Evolutionary conservation across 1,140 invertebrate genomes (phyloP).

Genomic region (Octopus sinensis): DNA sequence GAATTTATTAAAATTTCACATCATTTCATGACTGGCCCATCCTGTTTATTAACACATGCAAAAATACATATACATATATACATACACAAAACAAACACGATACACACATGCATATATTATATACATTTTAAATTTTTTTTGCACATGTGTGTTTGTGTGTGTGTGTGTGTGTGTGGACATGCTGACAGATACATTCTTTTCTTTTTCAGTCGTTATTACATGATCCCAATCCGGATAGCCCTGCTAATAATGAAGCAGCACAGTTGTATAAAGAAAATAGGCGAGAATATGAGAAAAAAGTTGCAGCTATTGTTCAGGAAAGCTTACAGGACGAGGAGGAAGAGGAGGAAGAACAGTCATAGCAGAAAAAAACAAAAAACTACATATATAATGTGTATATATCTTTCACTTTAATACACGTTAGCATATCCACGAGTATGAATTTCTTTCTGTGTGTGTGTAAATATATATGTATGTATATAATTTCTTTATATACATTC

Average conservation of each 20-base stretch:
- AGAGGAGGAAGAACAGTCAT: slow-evolving; percentile 39
- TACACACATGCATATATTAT: too few relatives aligned
- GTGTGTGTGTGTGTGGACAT: background rate
- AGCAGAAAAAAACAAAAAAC: background rate
- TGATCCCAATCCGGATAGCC: slow-evolving; percentile 59
- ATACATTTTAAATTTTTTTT: too few relatives aligned
- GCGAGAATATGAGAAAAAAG: slow-evolving; percentile 59
- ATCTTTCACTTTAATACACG: background rate
- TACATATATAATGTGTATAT: slow-evolving; percentile 8
- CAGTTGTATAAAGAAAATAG: slow-evolving; percentile 58
- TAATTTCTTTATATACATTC: too few relatives aligned
- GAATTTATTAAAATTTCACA: too few relatives aligned
- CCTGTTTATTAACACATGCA: too few relatives aligned
- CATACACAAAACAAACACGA: too few relatives aligned
- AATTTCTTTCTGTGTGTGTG: too few relatives aligned
- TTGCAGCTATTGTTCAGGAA: slow-evolving; percentile 52
- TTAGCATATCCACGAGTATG: too few relatives aligned
- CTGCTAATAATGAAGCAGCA: slow-evolving; percentile 58
- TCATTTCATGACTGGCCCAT: too few relatives aligned
- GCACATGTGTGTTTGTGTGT: too few relatives aligned
- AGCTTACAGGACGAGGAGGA: slow-evolving; percentile 56
- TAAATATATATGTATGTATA: too few relatives aligned
- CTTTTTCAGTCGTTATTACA: slow-evolving; percentile 57
- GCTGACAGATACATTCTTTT: slow-evolving; percentile 26
- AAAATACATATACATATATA: too few relatives aligned